Evolutionary conservation across 2,888 invertebrate genomes (phyloP), one percentile per base, ranked within the genome.

Genomic region (Caenorhabditis sulstoni): DNA sequence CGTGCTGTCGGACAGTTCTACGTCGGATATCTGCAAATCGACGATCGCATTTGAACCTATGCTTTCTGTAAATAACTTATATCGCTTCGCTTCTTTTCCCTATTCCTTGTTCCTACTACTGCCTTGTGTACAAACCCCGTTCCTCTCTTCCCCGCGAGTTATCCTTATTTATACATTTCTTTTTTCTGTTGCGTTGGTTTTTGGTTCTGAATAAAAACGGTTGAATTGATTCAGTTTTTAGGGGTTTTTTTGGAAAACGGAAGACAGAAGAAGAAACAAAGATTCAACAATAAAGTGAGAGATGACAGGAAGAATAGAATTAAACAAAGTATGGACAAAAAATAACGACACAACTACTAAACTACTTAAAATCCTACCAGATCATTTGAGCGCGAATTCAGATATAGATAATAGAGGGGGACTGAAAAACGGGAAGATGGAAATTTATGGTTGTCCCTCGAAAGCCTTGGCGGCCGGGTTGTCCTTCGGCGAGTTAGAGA

Each of bases 1-100:
- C 85, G 89, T 11, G 82, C 86, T 18, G 82, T 89, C 22, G 89
- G 89, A 8, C 87, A 88, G 53, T 88, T 89, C 74, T 87, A 84
- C 53, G 88, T 88, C 5, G 82, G 86, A 44, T 82, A 80, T 57
- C 57, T 82, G 7, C 66, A 81, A 45, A 61, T 81, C 49, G 78
- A 68, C 59, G 73, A 81, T 16, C 47, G 20, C 18, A 62, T 75
- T 53, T 75, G n/a, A 53, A 29, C 9, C 55, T 44, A n/a, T 23
- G 23, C 20, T n/a, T 47, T 22, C 20, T 57, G 41, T 57, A 55
- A 35, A 55, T 53, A 50, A n/a, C 9, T 50, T 22, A 5, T 12
- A 22, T 50, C 11, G 49, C 20, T 22, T 29, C 29, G 29, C 29
- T 29, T 29, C 29, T 29, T 29, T 29, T 29, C 29, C 7, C 29